Percentiles rank a stretch among this genome's conserved stretches.
Evolutionary conservation across 1,140 invertebrate genomes (phyloP).

Genomic region (Drosophila elegans): DNA sequence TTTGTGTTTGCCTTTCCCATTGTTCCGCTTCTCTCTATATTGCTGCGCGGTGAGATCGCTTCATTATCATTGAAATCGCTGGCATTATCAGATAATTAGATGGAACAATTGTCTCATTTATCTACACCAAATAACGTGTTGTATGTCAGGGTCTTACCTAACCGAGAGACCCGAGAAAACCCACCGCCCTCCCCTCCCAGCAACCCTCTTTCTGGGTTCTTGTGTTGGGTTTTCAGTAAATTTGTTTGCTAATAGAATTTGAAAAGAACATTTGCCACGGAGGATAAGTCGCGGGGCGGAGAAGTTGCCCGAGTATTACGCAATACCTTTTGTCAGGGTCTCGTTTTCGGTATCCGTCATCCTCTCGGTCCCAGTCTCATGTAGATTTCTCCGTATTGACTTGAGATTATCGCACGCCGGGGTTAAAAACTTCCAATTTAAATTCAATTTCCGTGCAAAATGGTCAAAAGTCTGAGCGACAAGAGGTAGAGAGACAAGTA

Average conservation of each 20-base stretch:
- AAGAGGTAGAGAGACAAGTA: slow-evolving; percentile 29
- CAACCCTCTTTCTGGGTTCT: slow-evolving; percentile 10
- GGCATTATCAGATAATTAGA: slow-evolving; percentile 55
- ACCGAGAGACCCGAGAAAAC: slow-evolving; percentile 18
- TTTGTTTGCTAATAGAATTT: slow-evolving; percentile 79
- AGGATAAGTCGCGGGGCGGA: slow-evolving; percentile 26
- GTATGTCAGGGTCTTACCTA: slow-evolving; percentile 38
- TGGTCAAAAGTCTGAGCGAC: slow-evolving; percentile 77
- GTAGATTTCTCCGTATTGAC: slow-evolving; percentile 56
- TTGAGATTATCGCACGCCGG: slow-evolving; percentile 77
- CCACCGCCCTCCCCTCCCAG: slow-evolving; percentile 1
- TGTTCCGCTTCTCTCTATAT: slow-evolving; percentile 10
- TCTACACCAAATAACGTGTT: slow-evolving; percentile 58
- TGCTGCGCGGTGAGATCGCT: slow-evolving; percentile 39
- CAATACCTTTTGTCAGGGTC: slow-evolving; percentile 42
- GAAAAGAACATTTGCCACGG: slow-evolving; percentile 72
- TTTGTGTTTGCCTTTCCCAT: slow-evolving; percentile 19
- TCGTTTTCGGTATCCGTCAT: slow-evolving; percentile 12
- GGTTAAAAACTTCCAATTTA: slow-evolving; percentile 83
- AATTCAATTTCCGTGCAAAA: slow-evolving; percentile 83
- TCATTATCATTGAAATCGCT: slow-evolving; percentile 50
- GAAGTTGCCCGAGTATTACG: slow-evolving; percentile 35
- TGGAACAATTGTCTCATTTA: slow-evolving; percentile 57
- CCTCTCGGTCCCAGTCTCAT: slow-evolving; percentile 30
- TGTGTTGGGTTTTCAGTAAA: slow-evolving; percentile 53